These are phyloP conservation scores for Paracanthobrama guichenoti DNA, from an alignment of 2,113 vertebrate species.

Conservation along the genomic window DNA sequence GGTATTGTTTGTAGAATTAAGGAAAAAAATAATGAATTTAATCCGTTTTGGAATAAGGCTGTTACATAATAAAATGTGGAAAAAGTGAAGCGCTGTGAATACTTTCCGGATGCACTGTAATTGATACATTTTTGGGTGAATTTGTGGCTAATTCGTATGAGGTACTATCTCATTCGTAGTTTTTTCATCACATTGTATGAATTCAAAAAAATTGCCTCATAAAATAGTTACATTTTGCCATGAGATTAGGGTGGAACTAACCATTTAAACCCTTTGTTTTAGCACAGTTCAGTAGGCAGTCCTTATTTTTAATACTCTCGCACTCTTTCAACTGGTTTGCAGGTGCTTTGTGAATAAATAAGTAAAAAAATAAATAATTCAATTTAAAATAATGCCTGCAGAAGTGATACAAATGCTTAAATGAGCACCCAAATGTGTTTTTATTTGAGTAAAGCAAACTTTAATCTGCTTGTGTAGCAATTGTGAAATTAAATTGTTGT, in stretches of 20 bases:
- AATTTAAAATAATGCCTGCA: background rate
- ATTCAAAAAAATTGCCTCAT: too few relatives aligned
- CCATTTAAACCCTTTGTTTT: background rate
- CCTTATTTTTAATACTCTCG: background rate
- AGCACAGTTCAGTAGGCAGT: background rate
- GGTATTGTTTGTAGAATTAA: too few relatives aligned
- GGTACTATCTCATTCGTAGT: too few relatives aligned
- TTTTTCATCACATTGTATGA: too few relatives aligned
- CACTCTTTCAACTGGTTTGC: background rate
- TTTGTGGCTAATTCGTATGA: background rate
- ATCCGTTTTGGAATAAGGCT: too few relatives aligned
- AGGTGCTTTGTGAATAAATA: background rate
- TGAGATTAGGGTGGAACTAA: background rate
- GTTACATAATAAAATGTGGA: too few relatives aligned
- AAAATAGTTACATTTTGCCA: too few relatives aligned
- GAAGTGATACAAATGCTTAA: background rate
- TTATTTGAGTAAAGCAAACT: background rate
- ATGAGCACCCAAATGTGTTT: background rate
- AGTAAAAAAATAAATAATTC: background rate
- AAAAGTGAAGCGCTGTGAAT: too few relatives aligned
- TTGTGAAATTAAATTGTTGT: background rate
- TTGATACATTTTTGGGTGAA: background rate
- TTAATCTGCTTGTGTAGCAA: background rate
- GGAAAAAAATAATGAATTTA: too few relatives aligned
- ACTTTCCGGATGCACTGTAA: too few relatives aligned